Evolutionary conservation across 2,888 invertebrate genomes (phyloP).

Genomic region (Coleophora flavipennella): DNA sequence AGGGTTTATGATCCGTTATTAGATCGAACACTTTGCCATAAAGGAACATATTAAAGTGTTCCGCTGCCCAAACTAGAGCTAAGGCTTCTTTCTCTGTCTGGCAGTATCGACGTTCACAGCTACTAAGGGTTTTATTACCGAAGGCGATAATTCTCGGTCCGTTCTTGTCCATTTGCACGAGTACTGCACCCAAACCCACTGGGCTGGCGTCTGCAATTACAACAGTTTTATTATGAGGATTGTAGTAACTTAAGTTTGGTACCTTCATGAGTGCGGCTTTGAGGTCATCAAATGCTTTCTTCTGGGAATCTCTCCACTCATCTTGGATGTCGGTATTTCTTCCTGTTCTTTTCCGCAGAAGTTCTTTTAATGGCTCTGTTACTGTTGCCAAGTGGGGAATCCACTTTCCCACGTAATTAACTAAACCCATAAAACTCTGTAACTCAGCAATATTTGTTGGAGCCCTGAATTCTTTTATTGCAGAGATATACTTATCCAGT

Average conservation of each 20-base stretch:
- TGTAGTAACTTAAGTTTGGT: conserved; percentile 4
- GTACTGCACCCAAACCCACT: no score
- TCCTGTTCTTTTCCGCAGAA: conserved; percentile 6
- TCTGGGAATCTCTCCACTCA: neutral
- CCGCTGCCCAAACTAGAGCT: no score
- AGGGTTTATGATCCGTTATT: no score
- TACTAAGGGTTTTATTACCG: no score
- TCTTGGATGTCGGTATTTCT: neutral
- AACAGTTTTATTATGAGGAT: conserved; percentile 3
- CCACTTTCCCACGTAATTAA: no score
- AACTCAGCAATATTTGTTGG: conserved; percentile 2
- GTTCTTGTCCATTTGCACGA: no score
- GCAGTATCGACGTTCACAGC: no score
- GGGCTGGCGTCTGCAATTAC: conserved; percentile 8
- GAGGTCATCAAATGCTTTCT: neutral
- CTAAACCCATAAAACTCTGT: conserved; percentile 7
- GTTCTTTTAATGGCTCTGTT: conserved; percentile 11
- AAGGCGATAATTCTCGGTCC: no score
- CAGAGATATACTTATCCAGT: conserved; percentile 17
- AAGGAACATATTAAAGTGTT: no score
- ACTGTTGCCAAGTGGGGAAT: conserved; percentile 13
- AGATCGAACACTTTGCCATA: no score
- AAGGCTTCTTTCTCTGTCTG: no score
- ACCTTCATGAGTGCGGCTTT: neutral
- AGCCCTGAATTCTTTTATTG: conserved; percentile 13